Base-by-base conservation (phyloP, 2,113 vertebrate genomes). In the Malurus alboscapulatus region DNA sequence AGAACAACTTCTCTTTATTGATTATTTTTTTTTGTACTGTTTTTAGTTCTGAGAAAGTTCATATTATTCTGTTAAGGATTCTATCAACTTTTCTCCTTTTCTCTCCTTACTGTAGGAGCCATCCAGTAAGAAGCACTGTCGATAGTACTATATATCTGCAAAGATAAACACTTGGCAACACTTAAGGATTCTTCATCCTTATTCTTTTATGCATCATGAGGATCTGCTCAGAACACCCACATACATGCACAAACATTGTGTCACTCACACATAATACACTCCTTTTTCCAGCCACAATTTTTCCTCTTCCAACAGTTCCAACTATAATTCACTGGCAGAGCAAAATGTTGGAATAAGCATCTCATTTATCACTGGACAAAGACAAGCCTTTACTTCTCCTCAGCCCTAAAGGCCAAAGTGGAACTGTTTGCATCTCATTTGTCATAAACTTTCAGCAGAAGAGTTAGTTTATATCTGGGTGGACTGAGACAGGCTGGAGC, bases 311-410 rank as follows among this genome's bases (percentile, higher is more conserved):
- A 88, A 47, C 90, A 88, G 67, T 92, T 93, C 95, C 85, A 91
- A 61, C 87, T 83, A 92, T 96, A 95, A 96, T 87, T 96, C 92
- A 93, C 84, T 94, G 91, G 87, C 92, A 88, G 73, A 90, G 85
- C 9, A 92, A 95, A 94, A 79, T 71, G 71, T 95, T 96, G 92
- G 95, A 96, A 92, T 95, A 85, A 96, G 61, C 73, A 83, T 94
- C 78, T 77, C 85, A 90, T 96, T 96, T 96, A 94, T 97, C 94
- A 93, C 82, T 42, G 80, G 67, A 91, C 89, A 96, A 92, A 96
- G 91, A 87, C 92, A 92, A 62, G 79, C 57, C 67, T 95, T 96
- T 86, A 92, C 83, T 93, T 92, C 50, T 93, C 58, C 86, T 91
- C 55, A 47, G 21, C 32, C 91, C 75, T 87, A 82, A 95, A 96